Percentiles rank a stretch among this genome's conserved stretches.
phyloP scores from a whole-genome alignment of 1,140 invertebrate genomes.

The Drosophila subpulchrella region DNA sequence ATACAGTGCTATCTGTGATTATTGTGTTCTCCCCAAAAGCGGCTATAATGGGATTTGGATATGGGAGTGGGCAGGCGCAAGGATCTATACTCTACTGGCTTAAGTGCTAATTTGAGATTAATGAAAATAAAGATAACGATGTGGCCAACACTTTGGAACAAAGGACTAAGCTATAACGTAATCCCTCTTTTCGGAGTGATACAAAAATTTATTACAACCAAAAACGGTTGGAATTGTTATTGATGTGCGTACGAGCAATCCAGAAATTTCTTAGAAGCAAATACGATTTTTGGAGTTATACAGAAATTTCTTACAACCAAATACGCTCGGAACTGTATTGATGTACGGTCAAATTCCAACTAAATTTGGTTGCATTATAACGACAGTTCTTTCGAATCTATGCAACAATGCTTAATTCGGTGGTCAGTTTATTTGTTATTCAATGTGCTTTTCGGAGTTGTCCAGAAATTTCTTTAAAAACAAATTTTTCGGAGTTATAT shows the following conservation, averaged over 20 bases:
- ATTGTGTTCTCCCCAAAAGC: conserved; percentile 13
- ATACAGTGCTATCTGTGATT: conserved; percentile 35
- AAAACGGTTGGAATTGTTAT: too few species aligned
- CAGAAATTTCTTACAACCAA: too few species aligned
- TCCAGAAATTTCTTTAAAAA: too few species aligned
- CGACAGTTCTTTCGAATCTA: neutral
- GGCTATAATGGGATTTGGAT: conserved; percentile 32
- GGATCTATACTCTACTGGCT: neutral
- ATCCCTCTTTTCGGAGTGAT: neutral
- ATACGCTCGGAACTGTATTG: too few species aligned
- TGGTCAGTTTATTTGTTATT: conserved; percentile 12
- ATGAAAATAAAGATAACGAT: conserved; percentile 20
- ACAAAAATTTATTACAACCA: too few species aligned
- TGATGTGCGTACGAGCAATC: too few species aligned
- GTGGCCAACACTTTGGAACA: neutral
- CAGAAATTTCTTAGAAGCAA: too few species aligned
- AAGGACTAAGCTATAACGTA: neutral
- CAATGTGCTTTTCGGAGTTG: conserved; percentile 4
- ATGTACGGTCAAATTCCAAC: too few species aligned
- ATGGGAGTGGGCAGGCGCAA: neutral
- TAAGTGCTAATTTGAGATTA: conserved; percentile 19
- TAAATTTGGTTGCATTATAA: neutral
- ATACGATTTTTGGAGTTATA: too few species aligned
- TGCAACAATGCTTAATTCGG: conserved; percentile 29
- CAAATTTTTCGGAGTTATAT: too few species aligned